Evolutionary conservation across 2,888 invertebrate genomes (phyloP).

Genomic region (Aphidius colemani): DNA sequence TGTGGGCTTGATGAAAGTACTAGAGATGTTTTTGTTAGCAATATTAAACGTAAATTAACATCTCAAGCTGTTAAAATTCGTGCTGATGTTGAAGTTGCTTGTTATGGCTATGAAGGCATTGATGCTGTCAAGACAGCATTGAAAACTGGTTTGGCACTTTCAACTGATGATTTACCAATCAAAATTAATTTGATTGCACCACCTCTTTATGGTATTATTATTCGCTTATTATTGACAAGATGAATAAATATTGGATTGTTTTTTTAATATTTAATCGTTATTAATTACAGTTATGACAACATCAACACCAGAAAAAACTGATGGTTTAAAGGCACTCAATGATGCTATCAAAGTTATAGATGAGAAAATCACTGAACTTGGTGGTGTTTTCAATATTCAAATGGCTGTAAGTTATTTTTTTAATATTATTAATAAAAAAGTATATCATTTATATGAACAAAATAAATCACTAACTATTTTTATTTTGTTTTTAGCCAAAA

Average conservation of each 20-base stretch:
- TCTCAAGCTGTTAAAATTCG: constrained; percentile 97
- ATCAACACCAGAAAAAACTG: constrained; percentile 93
- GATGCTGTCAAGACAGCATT: constrained; percentile 96
- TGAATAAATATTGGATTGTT: neutral
- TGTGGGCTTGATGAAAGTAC: constrained; percentile 92
- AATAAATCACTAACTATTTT: constrained; percentile 9
- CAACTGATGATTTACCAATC: constrained; percentile 92
- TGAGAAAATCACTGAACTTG: constrained; percentile 77
- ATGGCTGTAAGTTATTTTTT: constrained; percentile 76
- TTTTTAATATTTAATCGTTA: constrained; percentile 13
- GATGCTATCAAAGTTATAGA: constrained; percentile 88
- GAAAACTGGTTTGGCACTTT: constrained; percentile 85
- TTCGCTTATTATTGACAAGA: neutral
- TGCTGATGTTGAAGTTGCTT: constrained; percentile 91
- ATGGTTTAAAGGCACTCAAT: constrained; percentile 88
- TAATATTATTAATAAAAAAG: neutral
- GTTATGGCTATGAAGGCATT: constrained; percentile 97
- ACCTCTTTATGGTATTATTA: constrained; percentile 80
- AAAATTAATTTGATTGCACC: constrained; percentile 99
- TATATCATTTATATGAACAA: neutral
- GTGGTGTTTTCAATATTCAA: constrained; percentile 92
- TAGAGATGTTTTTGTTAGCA: constrained; percentile 88
- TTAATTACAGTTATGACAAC: constrained; percentile 86
- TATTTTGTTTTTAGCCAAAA: constrained; percentile 73
- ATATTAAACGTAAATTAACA: constrained; percentile 94